phyloP scores from a whole-genome alignment of 2,888 invertebrate species.

The Hydrotaea diabolus region DNA sequence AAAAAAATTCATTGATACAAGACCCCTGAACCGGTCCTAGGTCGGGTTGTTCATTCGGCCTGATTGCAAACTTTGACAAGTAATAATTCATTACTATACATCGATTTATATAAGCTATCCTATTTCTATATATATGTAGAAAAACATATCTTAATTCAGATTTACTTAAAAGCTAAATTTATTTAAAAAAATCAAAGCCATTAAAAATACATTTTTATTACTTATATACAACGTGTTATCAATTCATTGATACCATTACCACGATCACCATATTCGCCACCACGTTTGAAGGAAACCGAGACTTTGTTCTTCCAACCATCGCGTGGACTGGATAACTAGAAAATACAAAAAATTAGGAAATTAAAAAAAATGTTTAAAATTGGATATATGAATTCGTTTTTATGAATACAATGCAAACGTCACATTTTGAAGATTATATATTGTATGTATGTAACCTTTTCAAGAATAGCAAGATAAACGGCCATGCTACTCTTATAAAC shows the following conservation, averaged over 20 bases:
- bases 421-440: not conserved
- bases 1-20: too few relatives aligned
- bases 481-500: too few relatives aligned
- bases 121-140: too few relatives aligned
- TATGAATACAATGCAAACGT: not conserved
- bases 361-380: too few relatives aligned
- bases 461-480: too few relatives aligned
- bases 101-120: too few relatives aligned
- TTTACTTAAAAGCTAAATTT: slow-evolving; percentile 48
- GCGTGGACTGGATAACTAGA: slow-evolving; percentile 78
- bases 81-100: too few relatives aligned
- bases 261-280: slow-evolving; percentile 81
- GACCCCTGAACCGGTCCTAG: too few relatives aligned
- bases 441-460: too few relatives aligned
- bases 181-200: slow-evolving; percentile 52
- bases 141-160: not conserved
- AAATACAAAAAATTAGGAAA: slow-evolving; percentile 39
- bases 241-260: slow-evolving; percentile 77
- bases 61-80: too few relatives aligned
- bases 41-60: too few relatives aligned
- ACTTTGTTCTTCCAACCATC: slow-evolving; percentile 80
- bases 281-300: slow-evolving; percentile 77
- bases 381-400: not conserved
- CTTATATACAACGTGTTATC: slow-evolving; percentile 78
- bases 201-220: slow-evolving; percentile 37